Percentiles rank a stretch among this genome's conserved stretches.
These are phyloP conservation scores for Amblyraja radiata DNA, from an alignment of 2,797 vertebrate species.

Conservation along the genomic window DNA sequence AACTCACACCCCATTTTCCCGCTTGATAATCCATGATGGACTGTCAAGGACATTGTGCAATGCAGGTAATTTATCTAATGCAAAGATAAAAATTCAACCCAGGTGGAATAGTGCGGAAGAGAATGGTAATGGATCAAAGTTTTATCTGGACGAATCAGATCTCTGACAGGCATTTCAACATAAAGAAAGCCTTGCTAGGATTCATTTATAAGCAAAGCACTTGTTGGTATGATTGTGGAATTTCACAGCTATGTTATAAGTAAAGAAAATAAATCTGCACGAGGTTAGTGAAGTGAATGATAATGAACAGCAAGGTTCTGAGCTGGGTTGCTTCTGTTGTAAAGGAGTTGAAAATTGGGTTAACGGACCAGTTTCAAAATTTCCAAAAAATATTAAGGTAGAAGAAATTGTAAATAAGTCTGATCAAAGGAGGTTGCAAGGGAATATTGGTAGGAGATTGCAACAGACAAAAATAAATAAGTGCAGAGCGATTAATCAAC, in stretches of 20 bases:
- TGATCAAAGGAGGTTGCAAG: not conserved
- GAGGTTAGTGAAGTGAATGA: not conserved
- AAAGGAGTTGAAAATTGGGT: not conserved
- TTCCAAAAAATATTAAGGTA: not conserved
- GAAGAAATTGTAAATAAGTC: not conserved
- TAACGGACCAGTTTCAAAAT: not conserved
- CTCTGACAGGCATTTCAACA: not conserved
- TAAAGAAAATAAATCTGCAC: not conserved
- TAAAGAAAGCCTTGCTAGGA: not conserved
- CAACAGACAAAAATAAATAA: not conserved
- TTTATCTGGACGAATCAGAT: not conserved
- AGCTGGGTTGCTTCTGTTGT: not conserved
- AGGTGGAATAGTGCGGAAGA: not conserved
- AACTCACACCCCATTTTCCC: not conserved
- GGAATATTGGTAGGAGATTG: not conserved
- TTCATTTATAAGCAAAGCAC: not conserved
- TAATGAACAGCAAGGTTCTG: not conserved
- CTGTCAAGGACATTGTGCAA: not conserved
- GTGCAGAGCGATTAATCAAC: not conserved
- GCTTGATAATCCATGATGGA: not conserved
- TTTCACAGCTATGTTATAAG: not conserved
- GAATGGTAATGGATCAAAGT: not conserved
- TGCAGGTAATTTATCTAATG: not conserved
- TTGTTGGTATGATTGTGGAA: not conserved
- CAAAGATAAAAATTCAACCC: not conserved